Evolutionary conservation across 2,888 invertebrate genomes (phyloP).

Genomic region (Flexamia atlantica): DNA sequence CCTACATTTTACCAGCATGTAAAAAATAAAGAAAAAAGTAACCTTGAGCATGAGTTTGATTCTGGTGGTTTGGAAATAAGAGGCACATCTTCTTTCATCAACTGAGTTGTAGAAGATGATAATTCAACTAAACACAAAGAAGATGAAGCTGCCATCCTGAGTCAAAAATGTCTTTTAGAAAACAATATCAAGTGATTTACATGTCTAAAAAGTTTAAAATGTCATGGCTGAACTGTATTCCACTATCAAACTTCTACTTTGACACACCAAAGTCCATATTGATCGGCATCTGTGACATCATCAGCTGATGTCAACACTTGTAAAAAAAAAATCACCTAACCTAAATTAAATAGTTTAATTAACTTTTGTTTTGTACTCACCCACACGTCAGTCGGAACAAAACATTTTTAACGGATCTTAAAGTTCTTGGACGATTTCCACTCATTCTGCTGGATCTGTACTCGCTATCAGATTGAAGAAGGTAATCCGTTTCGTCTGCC

Average conservation of each 20-base stretch:
- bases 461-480: constrained; percentile 72
- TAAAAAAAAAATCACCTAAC: neutral
- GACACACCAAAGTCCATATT: constrained; percentile 19
- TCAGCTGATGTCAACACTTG: neutral
- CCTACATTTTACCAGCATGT: neutral
- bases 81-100: constrained; percentile 84
- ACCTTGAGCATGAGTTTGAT: constrained; percentile 78
- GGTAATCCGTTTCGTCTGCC: constrained; percentile 75
- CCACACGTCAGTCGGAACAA: constrained; percentile 68
- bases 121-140: constrained; percentile 71
- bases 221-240: constrained; percentile 7
- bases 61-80: constrained; percentile 80
- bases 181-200: constrained; percentile 34
- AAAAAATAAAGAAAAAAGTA: neutral
- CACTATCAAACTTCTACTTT: neutral
- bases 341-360: constrained; percentile 36
- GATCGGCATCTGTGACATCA: neutral
- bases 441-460: constrained; percentile 55
- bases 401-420: constrained; percentile 64
- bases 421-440: constrained; percentile 40
- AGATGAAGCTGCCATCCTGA: constrained; percentile 69
- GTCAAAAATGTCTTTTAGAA: constrained; percentile 26
- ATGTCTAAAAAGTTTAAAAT: constrained; percentile 1
- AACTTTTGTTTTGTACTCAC: constrained; percentile 66
- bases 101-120: constrained; percentile 71